Evolutionary conservation across 2,888 invertebrate genomes (phyloP).

Genomic region (Carterocephalus palaemon): DNA sequence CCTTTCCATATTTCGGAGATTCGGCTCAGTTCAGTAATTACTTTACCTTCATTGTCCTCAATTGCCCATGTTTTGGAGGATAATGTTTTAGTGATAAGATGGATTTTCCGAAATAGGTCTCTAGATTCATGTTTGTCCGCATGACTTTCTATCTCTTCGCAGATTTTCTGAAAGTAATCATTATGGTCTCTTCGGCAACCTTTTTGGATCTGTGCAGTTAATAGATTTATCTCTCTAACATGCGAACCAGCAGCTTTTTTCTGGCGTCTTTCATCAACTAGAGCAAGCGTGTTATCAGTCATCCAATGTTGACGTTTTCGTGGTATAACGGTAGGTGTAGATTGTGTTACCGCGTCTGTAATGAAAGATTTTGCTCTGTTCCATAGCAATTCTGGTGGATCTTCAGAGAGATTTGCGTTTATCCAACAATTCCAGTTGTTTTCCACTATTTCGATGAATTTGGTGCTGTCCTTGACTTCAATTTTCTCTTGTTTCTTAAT

Average conservation of each 20-base stretch:
- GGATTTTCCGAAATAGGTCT: conserved; percentile 3
- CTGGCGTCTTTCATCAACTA: conserved; percentile 5
- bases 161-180: background rate
- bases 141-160: background rate
- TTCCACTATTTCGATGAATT: background rate
- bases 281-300: conserved; percentile 2
- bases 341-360: background rate
- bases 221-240: background rate
- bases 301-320: background rate
- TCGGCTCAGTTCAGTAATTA: background rate
- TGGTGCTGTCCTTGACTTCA: background rate
- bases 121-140: background rate
- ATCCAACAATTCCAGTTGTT: background rate
- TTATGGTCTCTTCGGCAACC: conserved; percentile 7
- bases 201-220: conserved; percentile 7
- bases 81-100: background rate
- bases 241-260: background rate
- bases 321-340: background rate
- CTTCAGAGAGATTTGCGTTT: background rate
- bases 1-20: conserved; percentile 3
- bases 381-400: conserved; percentile 1
- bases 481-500: background rate
- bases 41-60: conserved; percentile 4
- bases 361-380: conserved; percentile 3
- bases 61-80: conserved; percentile 11